Base-by-base conservation (phyloP, 2,797 vertebrate genomes). In the Paedocypris micromegethes region DNA sequence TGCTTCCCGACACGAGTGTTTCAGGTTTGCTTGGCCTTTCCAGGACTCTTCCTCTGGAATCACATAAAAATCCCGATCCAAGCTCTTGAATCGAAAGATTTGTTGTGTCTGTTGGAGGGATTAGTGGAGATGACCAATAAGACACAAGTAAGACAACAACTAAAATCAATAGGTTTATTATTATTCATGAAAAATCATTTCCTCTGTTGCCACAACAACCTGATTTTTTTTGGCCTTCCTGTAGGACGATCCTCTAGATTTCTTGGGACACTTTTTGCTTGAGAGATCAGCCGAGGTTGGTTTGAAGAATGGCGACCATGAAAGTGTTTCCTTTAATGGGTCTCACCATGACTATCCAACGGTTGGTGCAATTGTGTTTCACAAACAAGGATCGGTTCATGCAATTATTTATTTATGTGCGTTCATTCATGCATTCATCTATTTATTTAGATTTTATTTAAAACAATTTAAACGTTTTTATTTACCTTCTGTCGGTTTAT, bases 41-140 rank as follows among this genome's bases (percentile, higher is more conserved):
- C 77, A 96, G 93, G 92, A 68, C 80, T 86, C 71, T 88, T 91
- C 66, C 76, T 92, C 72, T 89, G 85, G 83, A 90, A 92, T 68
- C 66, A 77, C 1, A 69, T 91, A 73, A 62, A 55, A 60, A 67
- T 89, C 45, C 81, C 84, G 49, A 64, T 82, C 8, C 53, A 90
- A 2, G 75, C 80, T 43, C 60, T 81, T 8, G 83, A 86, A 50
- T 77, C 79, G 68, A 85, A 89, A n/a, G 64, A 86, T 2, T 79
- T 76, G 3, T 73, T 79, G 47, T 83, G 74, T 64, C 78, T 91
- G 80, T 81, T 77, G 9, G 86, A 91, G 43, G 89, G 87, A 42
- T 72, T 94, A 9, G 44, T 67, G 6, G 84, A 83, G 43, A 72
- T 92, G 57, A 82, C 77, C 2, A 79, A 72, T 70, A 83, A 88